Percentiles rank a stretch among this genome's conserved stretches.
Evolutionary conservation across 2,113 vertebrate genomes (phyloP).

Genomic region (Paraplagusia blochii): DNA sequence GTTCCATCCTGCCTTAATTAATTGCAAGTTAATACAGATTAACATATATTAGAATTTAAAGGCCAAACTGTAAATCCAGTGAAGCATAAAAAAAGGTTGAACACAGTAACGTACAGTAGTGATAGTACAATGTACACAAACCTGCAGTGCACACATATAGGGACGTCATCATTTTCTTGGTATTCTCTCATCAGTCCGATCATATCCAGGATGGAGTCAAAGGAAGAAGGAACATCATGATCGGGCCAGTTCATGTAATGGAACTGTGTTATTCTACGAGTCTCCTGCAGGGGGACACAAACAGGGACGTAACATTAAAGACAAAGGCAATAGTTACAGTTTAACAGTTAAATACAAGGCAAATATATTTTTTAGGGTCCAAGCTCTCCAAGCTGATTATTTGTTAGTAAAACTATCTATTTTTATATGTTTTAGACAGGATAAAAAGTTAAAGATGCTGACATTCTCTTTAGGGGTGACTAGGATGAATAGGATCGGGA

Average conservation of each 20-base stretch:
- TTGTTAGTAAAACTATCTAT: too few relatives aligned
- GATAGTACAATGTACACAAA: constrained; percentile 6
- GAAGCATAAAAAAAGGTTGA: too few relatives aligned
- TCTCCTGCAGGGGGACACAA: constrained; percentile 75
- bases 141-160: constrained; percentile 97
- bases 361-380: too few relatives aligned
- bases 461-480: too few relatives aligned
- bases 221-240: constrained; percentile 95
- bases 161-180: constrained; percentile 92
- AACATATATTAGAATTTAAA: background rate
- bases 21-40: too few relatives aligned
- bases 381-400: too few relatives aligned
- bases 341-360: too few relatives aligned
- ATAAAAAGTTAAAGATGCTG: too few relatives aligned
- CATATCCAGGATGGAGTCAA: constrained; percentile 99
- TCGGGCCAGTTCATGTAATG: constrained; percentile 99
- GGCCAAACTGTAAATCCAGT: background rate
- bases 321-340: too few relatives aligned
- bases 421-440: too few relatives aligned
- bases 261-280: constrained; percentile 90
- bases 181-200: constrained; percentile 95
- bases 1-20: too few relatives aligned
- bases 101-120: background rate
- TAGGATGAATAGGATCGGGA: too few relatives aligned
- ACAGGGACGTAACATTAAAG: background rate